These are phyloP conservation scores for Wiebesia pumilae DNA, from an alignment of 1,140 invertebrate genomes.

Conservation along the genomic window DNA sequence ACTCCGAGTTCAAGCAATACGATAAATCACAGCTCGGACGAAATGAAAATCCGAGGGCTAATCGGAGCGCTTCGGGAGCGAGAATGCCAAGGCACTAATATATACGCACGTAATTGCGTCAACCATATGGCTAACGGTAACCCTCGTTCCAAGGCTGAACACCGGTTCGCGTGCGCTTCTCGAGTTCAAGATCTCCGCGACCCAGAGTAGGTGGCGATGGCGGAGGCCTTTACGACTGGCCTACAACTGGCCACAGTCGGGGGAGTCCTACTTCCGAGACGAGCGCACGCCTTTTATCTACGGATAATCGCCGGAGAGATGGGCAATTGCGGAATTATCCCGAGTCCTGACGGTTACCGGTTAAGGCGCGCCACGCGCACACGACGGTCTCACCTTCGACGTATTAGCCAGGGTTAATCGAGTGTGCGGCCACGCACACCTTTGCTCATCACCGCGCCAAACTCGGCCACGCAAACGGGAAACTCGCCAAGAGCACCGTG, in stretches of 20 bases:
- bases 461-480: not conserved
- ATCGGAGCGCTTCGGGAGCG: not conserved
- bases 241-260: not conserved
- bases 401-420: not conserved
- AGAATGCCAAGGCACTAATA: not conserved
- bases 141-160: slow-evolving; percentile 32
- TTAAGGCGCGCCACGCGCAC: not conserved
- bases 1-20: not conserved
- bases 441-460: not conserved
- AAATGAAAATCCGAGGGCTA: not conserved
- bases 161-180: not conserved
- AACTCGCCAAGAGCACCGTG: not conserved
- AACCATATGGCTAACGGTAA: slow-evolving; percentile 32
- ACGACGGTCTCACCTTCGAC: not conserved
- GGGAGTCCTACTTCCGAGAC: slow-evolving; percentile 1
- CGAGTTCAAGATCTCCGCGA: not conserved
- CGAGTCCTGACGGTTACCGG: not conserved
- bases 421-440: not conserved
- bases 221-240: not conserved
- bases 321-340: not conserved
- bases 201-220: not conserved
- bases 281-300: not conserved
- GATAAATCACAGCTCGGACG: not conserved
- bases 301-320: not conserved
- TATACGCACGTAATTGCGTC: slow-evolving; percentile 3